Base-by-base conservation (phyloP, 2,797 vertebrate genomes). In the Danio choprae region DNA sequence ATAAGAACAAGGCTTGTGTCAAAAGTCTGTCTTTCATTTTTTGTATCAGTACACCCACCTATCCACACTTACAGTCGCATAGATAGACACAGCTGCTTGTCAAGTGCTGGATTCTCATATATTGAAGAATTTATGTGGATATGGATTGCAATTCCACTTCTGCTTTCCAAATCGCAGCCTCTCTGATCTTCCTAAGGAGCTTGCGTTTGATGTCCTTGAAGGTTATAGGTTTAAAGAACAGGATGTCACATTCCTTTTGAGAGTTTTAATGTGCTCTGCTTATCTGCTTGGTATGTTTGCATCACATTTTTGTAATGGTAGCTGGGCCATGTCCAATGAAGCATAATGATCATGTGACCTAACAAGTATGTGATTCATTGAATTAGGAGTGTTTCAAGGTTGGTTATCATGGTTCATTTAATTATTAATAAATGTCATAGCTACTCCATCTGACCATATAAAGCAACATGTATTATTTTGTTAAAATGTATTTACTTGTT, bases 131-230 rank as follows among this genome's bases (percentile, higher is more conserved):
- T 55, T 18, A 36, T 11, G 43, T 40, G 22, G 44, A 67, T 7
- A 58, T 16, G 20, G 63, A 43, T 18, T 22, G 44, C 43, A 67
- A 56, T 38, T 68, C 56, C 41, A 11, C 18, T 68, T 48, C 15
- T 6, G 12, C 64, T 77, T 56, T 22, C 18, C 12, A 11, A n/a
- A 43, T 29, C 18, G n/a, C 40, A 41, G 46, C 20, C 29, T 48
- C 20, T 68, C 56, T 64, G 74, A 64, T 76, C 58, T 60, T 50
- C 16, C 43, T 62, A 74, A 74, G 44, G 56, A 62, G 55, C 70
- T 58, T 58, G 53, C 53, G 29, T 73, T 73, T 59, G 20, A 73
- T 44, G 20, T 73, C 53, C 29, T 44, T 12, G 44, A 44, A 22
- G 55, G 55, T 72, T 58, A 73, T 59, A 46, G 55, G 70, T 73